Evolutionary conservation across 1,140 invertebrate genomes (phyloP).

Genomic region (Pseudoatta argentina): DNA sequence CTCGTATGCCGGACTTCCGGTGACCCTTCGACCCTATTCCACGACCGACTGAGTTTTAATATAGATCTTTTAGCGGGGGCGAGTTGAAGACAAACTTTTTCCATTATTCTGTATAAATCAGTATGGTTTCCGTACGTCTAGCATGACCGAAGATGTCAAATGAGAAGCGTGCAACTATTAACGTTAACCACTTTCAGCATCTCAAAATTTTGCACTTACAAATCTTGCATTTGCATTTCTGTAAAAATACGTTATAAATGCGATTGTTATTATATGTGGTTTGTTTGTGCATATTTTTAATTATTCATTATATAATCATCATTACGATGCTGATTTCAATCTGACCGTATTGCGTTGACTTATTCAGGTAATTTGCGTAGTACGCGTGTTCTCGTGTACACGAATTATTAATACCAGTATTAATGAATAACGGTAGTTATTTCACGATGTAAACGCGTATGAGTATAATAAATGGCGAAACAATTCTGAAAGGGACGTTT

Average conservation of each 20-base stretch:
- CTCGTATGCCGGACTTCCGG: slow-evolving; percentile 69
- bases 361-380: slow-evolving; percentile 14
- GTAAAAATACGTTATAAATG: not conserved
- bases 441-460: not conserved
- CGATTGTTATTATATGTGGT: not conserved
- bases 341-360: slow-evolving; percentile 1
- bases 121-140: not conserved
- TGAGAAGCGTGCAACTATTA: slow-evolving; percentile 53
- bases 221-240: not conserved
- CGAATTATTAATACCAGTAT: slow-evolving; percentile 30
- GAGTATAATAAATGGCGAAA: slow-evolving; percentile 15
- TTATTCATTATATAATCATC: slow-evolving; percentile 14
- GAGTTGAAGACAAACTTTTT: slow-evolving; percentile 69
- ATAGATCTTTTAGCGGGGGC: slow-evolving; percentile 67
- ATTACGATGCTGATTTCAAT: slow-evolving; percentile 5
- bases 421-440: slow-evolving; percentile 16
- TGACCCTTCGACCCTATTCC: slow-evolving; percentile 68
- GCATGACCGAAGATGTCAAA: slow-evolving; percentile 59
- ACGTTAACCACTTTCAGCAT: not conserved
- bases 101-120: slow-evolving; percentile 71
- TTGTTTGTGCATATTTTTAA: slow-evolving; percentile 1
- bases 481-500: slow-evolving; percentile 15
- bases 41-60: slow-evolving; percentile 71
- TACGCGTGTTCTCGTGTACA: not conserved
- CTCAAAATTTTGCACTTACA: not conserved